A percentile compares a stretch with the other conserved stretches of the same genome.
Conservation (phyloP, 1,140 invertebrate genomes). For the Diorhabda carinulata region DNA sequence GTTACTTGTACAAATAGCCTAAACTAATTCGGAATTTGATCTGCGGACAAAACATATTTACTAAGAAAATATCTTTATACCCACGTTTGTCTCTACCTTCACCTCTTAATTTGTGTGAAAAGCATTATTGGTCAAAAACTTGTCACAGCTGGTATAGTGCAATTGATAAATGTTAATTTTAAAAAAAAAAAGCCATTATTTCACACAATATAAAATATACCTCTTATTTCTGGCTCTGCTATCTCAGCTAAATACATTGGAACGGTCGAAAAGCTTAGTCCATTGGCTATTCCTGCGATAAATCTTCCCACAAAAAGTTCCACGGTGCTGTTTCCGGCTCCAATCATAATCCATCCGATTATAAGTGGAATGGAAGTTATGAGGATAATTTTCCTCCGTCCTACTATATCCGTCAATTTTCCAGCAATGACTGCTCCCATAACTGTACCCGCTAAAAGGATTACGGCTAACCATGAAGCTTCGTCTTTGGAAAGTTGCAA, state of each 20-base stretch:
- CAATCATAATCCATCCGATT: constrained; percentile 58
- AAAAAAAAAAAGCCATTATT: constrained; percentile 51
- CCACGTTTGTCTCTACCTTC: no score
- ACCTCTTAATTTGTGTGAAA: no score
- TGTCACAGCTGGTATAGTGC: no score
- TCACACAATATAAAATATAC: constrained; percentile 38
- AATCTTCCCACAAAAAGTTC: constrained; percentile 28
- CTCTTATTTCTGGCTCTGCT: constrained; percentile 62
- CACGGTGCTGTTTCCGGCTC: constrained; percentile 50
- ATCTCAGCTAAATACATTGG: constrained; percentile 65
- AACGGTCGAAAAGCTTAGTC: constrained; percentile 59
- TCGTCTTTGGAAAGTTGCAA: constrained; percentile 55
- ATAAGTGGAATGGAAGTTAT: constrained; percentile 58
- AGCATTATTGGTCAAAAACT: no score
- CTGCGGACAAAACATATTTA: no score
- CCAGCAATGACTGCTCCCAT: constrained; percentile 51
- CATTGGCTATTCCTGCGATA: constrained; percentile 61
- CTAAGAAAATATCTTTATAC: no score
- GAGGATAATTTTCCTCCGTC: constrained; percentile 64
- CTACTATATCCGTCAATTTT: constrained; percentile 52
- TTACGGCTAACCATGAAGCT: constrained; percentile 59
- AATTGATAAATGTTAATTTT: neutral
- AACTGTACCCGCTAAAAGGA: constrained; percentile 48
- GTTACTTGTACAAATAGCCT: no score
- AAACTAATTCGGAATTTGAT: no score